Evolutionary conservation across 2,888 invertebrate genomes (phyloP).

Genomic region (Trypoxylon attenuatum): DNA sequence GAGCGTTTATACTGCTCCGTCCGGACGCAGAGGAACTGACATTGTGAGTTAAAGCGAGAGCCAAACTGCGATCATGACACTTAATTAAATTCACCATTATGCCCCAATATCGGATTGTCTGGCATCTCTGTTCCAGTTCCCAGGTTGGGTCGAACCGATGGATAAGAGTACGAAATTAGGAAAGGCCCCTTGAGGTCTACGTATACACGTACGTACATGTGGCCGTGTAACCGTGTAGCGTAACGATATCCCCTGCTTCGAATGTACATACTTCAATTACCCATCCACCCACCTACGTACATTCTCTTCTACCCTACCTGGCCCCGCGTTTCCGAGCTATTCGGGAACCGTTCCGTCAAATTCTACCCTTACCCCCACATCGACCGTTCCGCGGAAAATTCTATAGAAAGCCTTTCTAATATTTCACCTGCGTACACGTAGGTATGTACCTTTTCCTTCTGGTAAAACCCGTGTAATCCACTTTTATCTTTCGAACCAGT

Average conservation of each 20-base stretch:
- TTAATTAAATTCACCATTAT: conserved; percentile 53
- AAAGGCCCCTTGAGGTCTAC: conserved; percentile 12
- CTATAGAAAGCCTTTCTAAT: no score
- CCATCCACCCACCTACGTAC: conserved; percentile 8
- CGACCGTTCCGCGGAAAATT: no score
- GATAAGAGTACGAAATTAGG: conserved; percentile 30
- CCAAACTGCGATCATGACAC: conserved; percentile 34
- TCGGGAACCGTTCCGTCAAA: conserved; percentile 16
- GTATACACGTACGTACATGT: no score
- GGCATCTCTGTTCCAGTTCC: conserved; percentile 11
- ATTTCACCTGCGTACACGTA: no score
- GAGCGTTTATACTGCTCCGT: no score
- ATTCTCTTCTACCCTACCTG: conserved; percentile 16
- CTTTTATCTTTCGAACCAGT: no score
- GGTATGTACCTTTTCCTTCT: no score
- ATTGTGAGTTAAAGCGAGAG: not conserved
- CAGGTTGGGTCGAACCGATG: conserved; percentile 16
- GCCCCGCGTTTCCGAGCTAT: conserved; percentile 25
- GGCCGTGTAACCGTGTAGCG: no score
- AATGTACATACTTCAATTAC: conserved; percentile 36
- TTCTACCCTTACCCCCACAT: no score
- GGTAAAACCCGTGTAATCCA: no score
- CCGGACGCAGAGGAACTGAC: not conserved
- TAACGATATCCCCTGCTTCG: conserved; percentile 26
- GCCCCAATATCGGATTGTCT: conserved; percentile 42